Base-by-base conservation (phyloP, 2,113 vertebrate species). In the Melanerpes aurifrons region DNA sequence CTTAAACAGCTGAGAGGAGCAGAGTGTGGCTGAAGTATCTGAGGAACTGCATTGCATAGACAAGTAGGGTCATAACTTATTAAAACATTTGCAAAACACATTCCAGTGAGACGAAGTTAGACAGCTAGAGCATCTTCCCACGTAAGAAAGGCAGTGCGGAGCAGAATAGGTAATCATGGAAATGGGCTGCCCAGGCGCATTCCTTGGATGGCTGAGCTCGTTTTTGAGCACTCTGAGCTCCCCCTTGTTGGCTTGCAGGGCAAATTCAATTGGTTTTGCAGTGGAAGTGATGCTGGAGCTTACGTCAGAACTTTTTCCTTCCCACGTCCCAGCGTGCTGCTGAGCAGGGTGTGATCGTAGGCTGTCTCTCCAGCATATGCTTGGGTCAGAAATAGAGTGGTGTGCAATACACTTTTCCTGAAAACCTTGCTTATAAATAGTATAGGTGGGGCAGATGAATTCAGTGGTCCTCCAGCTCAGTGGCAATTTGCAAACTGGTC, bases 11-110 rank as follows among this genome's bases (percentile, higher is more conserved):
- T 93, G 93, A 93, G 86, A 91, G 48, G 43, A 71, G 35, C 40
- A 31, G 43, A 92, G 25, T 71, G 15, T n/a, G 71, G 67, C 78
- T 72, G 74, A 95, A 79, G 68, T 87, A 92, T 94, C 53, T 93
- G 90, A 88, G 80, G 86, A 95, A 79, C 92, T 86, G 83, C 86
- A 87, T 95, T 96, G 45, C 89, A 94, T 93, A 90, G 90, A 95
- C 92, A 88, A 95, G 93, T 90, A 92, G 94, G 91, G 92, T 92
- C 79, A 95, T 94, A 94, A 95, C 93, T 96, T 95, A 93, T 57
- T 84, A 82, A 96, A 95, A 75, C 86, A 72, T 91, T 91, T 86
- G 82, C 66, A 92, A 93, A 97, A 96, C 89, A 92, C 92, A 96
- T 97, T 92, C 95, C 95, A 91, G 67, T n/a, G 85, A 87, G 79